These are phyloP conservation scores for Grallaria varia DNA, from an alignment of 2,113 vertebrate species.

Conservation along the genomic window DNA sequence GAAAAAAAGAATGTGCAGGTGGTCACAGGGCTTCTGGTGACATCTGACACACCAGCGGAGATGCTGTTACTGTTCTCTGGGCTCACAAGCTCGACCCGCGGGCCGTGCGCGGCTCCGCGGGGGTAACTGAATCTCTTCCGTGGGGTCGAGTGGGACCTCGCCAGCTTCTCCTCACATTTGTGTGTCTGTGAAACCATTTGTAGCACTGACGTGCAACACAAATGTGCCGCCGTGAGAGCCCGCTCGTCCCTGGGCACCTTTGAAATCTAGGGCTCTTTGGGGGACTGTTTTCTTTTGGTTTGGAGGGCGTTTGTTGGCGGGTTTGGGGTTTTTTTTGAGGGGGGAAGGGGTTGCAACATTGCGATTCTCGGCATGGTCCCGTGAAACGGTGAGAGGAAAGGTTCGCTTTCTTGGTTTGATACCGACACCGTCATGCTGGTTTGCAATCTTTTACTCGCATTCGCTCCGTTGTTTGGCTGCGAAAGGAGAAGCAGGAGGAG, in stretches of 20 bases:
- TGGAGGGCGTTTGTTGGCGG: rapidly evolving
- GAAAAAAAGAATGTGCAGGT: neutral
- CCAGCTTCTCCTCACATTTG: neutral
- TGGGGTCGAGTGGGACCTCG: neutral
- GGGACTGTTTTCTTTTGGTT: neutral
- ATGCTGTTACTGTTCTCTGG: neutral
- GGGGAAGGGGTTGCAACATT: neutral
- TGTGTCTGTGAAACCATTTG: neutral
- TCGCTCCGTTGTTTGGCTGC: neutral
- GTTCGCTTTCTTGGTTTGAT: neutral
- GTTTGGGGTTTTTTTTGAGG: neutral
- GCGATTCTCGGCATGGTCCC: neutral
- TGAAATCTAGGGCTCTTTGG: neutral
- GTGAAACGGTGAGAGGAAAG: neutral
- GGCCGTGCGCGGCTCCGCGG: rapidly evolving
- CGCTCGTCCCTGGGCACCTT: neutral
- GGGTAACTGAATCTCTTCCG: too few species aligned
- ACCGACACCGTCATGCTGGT: neutral
- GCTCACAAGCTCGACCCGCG: rapidly evolving
- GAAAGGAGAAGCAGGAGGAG: neutral
- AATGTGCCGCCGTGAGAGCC: neutral
- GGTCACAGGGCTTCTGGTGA: neutral
- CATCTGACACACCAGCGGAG: neutral
- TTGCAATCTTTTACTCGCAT: neutral
- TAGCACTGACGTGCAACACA: neutral